phyloP scores from a whole-genome alignment of 1,140 invertebrate species.

The Gonatopus flavifemur region DNA sequence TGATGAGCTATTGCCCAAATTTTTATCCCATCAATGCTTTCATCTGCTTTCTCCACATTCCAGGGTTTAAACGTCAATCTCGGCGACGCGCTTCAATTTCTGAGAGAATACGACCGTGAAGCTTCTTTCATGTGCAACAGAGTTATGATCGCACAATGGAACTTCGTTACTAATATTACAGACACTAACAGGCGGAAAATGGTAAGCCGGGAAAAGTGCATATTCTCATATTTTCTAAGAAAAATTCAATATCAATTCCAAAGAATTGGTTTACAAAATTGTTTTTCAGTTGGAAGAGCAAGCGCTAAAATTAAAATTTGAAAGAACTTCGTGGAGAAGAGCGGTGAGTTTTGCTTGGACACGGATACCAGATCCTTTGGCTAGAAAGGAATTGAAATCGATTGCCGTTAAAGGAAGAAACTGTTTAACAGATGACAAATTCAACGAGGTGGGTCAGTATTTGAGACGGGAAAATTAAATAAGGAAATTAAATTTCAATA shows the following conservation, averaged over 20 bases:
- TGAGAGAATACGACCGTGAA: conserved; percentile 72
- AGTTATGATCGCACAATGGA: conserved; percentile 73
- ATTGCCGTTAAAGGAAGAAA: conserved; percentile 72
- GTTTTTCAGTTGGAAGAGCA: conserved; percentile 64
- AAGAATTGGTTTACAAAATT: not conserved
- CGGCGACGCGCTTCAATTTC: conserved; percentile 69
- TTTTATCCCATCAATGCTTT: too few species aligned
- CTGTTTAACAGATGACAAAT: conserved; percentile 73
- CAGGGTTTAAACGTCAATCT: conserved; percentile 73
- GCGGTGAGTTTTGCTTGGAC: conserved; percentile 69
- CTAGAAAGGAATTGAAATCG: conserved; percentile 70
- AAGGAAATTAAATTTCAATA: not conserved
- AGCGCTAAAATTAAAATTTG: conserved; percentile 70
- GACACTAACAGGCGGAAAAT: conserved; percentile 70
- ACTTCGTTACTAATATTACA: conserved; percentile 78
- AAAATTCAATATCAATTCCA: not conserved
- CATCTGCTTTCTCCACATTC: too few species aligned
- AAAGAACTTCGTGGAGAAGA: conserved; percentile 72
- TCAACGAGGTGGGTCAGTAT: conserved; percentile 64
- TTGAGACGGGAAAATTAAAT: not conserved
- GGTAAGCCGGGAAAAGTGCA: conserved; percentile 46
- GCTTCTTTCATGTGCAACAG: conserved; percentile 72
- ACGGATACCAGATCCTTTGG: conserved; percentile 66
- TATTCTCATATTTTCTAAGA: not conserved
- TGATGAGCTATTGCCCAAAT: too few species aligned